Base-by-base conservation (phyloP, 2,888 invertebrate species). In the Hyppa rectilinea region DNA sequence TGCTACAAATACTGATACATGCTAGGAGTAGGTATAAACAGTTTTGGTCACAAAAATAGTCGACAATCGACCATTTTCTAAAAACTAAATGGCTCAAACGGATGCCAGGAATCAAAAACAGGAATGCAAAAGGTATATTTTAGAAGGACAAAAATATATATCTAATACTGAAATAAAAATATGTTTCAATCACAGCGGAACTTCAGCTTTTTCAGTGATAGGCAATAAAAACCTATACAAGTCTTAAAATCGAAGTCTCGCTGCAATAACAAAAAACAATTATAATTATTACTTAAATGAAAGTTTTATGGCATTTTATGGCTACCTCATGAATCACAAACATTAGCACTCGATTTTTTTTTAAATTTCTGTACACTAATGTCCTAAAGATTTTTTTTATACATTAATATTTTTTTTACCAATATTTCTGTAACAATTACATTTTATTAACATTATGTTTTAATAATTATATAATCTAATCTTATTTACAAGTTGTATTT, bases 241-340 rank as follows among this genome's bases (percentile, higher is more conserved):
- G 40, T 50, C 26, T 59, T n/a, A n/a, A 50, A 79, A 20, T 1
- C 4, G 5, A 52, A 61, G n/a, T 58, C 17, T 80, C 23, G 26
- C 29, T 36, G 47, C 23, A 58, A n/a, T n/a, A n/a, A 75, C 38
- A 36, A 77, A 59, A 31, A 79, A 78, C 72, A 70, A 72, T 84
- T 85, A 85, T 82, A 73, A 78, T 78, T 78, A 85, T 83, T 81
- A 88, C 87, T 86, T 87, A 87, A 77, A 85, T 86, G 84, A 89
- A 78, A 81, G 83, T 80, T 87, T 90, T 95, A 96, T 95, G 95
- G 95, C 95, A 95, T 95, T 92, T 88, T 92, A 95, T 96, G 95
- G 95, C 95, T 95, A 95, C 95, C 95, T 94, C 95, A 93, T 92
- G 94, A 93, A 94, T 94, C 94, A 94, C 93, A 93, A 91, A 89